Evolutionary conservation across 2,113 vertebrate species (phyloP).

Genomic region (Oenanthe melanoleuca): DNA sequence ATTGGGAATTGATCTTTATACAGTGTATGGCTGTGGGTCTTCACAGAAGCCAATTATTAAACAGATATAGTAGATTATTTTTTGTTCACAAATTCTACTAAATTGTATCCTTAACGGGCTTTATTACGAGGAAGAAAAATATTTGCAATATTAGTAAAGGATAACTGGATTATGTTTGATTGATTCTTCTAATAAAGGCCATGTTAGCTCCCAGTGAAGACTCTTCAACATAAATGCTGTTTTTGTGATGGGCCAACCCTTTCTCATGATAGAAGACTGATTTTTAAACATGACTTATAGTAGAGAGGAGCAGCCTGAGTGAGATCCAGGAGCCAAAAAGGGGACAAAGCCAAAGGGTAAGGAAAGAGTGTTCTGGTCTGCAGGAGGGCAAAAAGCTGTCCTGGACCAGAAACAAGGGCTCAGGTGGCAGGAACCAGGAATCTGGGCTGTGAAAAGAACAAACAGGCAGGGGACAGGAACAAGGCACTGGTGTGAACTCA

Average conservation of each 20-base stretch:
- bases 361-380: not conserved
- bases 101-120: not conserved
- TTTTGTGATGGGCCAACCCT: not conserved
- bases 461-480: conserved; percentile 4
- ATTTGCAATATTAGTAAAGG: not conserved
- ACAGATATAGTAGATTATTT: not conserved
- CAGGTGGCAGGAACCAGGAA: not conserved
- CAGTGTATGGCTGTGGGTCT: not conserved
- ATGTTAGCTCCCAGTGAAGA: not conserved
- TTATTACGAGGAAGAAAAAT: not conserved
- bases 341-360: not conserved
- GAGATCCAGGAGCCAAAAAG: not conserved
- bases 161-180: not conserved
- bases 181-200: fast-evolving
- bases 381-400: not conserved
- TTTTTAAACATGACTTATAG: not conserved
- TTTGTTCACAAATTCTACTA: not conserved
- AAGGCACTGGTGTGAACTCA: not conserved
- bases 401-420: conserved; percentile 28
- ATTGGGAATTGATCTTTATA: not conserved
- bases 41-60: not conserved
- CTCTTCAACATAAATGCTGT: not conserved
- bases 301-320: not conserved
- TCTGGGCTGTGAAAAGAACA: not conserved
- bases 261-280: not conserved